A percentile compares a stretch with the other conserved stretches of the same genome.
Evolutionary conservation across 2,113 vertebrate species (phyloP).

Genomic region (Oncorhynchus kisutch): DNA sequence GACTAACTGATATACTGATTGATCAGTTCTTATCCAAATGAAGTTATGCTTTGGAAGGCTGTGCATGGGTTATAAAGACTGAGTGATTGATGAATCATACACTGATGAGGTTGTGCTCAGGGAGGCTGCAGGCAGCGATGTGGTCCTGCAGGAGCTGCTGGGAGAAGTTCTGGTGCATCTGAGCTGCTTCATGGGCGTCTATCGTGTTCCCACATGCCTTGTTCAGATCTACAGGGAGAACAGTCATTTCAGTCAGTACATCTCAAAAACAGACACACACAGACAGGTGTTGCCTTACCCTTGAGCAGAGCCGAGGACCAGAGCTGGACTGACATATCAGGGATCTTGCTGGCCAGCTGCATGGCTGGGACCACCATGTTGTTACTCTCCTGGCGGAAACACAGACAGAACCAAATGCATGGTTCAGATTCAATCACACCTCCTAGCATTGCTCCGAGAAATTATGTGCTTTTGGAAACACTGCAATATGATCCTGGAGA

Average conservation of each 20-base stretch:
- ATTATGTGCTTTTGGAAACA: too few species aligned
- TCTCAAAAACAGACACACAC: neutral
- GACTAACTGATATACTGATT: neutral
- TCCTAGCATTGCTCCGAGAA: neutral
- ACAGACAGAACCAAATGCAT: neutral
- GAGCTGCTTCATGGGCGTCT: conserved; percentile 93
- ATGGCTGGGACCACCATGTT: conserved; percentile 99
- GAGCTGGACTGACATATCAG: conserved; percentile 97
- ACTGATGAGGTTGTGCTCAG: conserved; percentile 95
- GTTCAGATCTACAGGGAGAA: conserved; percentile 83
- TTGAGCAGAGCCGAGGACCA: conserved; percentile 96
- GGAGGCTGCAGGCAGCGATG: conserved; percentile 94
- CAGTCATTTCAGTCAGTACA: neutral
- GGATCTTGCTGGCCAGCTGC: conserved; percentile 99
- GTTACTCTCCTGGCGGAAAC: conserved; percentile 86
- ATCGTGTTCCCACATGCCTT: conserved; percentile 95
- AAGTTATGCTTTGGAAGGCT: conserved; percentile 85
- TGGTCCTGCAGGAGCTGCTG: conserved; percentile 96
- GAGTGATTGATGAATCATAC: conserved; percentile 62
- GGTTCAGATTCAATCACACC: neutral
- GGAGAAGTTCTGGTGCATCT: conserved; percentile 99
- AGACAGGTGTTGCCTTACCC: conserved; percentile 68
- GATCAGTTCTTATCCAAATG: conserved; percentile 74
- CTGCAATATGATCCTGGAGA: neutral
- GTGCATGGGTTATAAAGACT: too few species aligned